phyloP scores from a whole-genome alignment of 2,113 vertebrate genomes.

The Bufo gargarizans region DNA sequence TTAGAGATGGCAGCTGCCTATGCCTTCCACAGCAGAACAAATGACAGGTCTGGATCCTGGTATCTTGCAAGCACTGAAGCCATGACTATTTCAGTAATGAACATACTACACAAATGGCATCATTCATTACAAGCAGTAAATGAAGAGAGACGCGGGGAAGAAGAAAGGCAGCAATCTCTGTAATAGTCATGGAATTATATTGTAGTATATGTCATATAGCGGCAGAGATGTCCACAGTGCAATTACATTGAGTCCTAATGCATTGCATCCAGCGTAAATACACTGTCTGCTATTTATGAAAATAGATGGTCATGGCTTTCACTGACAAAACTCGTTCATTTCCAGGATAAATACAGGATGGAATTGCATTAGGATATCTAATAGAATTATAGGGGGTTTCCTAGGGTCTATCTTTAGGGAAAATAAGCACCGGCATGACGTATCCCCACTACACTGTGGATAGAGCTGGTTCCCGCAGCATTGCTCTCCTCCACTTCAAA shows the following conservation, averaged over 20 bases:
- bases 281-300: neutral
- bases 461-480: no score
- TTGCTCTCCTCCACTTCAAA: no score
- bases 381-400: neutral
- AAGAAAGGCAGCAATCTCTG: neutral
- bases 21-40: neutral
- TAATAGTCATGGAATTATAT: neutral
- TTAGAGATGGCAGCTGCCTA: neutral
- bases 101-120: neutral
- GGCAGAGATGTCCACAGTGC: neutral
- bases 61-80: neutral
- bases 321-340: neutral
- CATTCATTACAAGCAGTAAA: neutral
- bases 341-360: neutral
- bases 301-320: neutral
- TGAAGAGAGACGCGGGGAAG: neutral
- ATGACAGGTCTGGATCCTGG: neutral
- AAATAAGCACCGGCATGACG: no score
- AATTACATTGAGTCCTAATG: neutral
- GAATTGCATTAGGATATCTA: neutral
- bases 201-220: neutral
- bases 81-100: slow-evolving; percentile 10
- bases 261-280: neutral
- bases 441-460: no score
- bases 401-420: no score